phyloP scores from a whole-genome alignment of 92 coral and sea anemone genomes.

The Micromussa lordhowensis region DNA sequence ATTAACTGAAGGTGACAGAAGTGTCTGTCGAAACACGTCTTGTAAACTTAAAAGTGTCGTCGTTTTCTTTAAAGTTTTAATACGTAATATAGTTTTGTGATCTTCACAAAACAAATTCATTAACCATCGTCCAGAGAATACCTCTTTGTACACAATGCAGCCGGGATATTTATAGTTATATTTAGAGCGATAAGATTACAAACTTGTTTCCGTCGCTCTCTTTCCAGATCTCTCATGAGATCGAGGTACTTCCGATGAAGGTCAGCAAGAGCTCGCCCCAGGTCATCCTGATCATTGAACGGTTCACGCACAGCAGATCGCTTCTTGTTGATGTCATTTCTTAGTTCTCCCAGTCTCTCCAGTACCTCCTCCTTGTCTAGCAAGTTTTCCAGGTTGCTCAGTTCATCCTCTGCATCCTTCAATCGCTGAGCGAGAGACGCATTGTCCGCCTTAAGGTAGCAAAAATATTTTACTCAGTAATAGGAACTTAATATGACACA shows the following conservation, averaged over 20 bases:
- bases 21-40: too few relatives aligned
- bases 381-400: conserved; percentile 53
- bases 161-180: not conserved
- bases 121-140: too few relatives aligned
- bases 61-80: too few relatives aligned
- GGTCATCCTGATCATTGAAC: conserved; percentile 76
- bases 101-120: too few relatives aligned
- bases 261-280: conserved; percentile 82
- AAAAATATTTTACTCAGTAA: not conserved
- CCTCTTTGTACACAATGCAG: not conserved
- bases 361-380: conserved; percentile 81
- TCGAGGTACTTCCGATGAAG: conserved; percentile 83
- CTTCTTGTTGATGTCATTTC: conserved; percentile 73
- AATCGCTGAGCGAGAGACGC: conserved; percentile 83
- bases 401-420: conserved; percentile 85
- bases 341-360: conserved; percentile 75
- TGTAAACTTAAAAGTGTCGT: too few relatives aligned
- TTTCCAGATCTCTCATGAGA: conserved; percentile 74
- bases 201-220: conserved; percentile 73
- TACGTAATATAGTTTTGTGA: too few relatives aligned
- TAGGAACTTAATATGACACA: too few relatives aligned
- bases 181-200: not conserved
- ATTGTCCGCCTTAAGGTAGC: conserved; percentile 72
- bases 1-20: too few relatives aligned
- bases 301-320: conserved; percentile 70